Conservation (phyloP, 2,797 vertebrate species). For the Cossypha niveicapilla region DNA sequence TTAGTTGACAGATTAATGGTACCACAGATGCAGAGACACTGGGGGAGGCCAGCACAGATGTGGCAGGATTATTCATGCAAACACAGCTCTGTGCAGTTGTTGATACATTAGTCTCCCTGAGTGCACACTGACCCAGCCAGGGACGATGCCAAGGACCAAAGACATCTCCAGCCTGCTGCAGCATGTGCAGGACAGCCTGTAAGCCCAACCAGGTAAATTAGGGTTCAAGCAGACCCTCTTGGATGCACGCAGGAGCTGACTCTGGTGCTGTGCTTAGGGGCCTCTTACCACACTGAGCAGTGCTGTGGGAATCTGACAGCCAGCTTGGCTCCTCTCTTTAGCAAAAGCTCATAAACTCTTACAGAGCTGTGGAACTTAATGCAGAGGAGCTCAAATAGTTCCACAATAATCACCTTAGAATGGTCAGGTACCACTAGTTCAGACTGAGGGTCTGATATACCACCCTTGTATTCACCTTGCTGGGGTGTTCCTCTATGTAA, state of each 20-base stretch:
- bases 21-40: neutral
- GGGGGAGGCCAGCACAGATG: neutral
- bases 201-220: neutral
- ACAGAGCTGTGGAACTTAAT: neutral
- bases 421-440: neutral
- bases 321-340: neutral
- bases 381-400: neutral
- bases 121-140: neutral
- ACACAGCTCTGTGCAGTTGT: neutral
- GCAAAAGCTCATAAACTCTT: neutral
- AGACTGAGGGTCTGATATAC: neutral
- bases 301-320: accelerated
- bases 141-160: neutral
- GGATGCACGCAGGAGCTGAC: neutral
- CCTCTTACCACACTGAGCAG: neutral
- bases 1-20: constrained; percentile 2
- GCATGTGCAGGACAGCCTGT: neutral
- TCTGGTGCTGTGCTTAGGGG: neutral
- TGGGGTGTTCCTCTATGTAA: neutral
- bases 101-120: neutral
- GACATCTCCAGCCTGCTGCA: neutral
- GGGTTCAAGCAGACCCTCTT: neutral
- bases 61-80: constrained; percentile 15
- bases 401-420: neutral
- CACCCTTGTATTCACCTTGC: neutral